These are phyloP conservation scores for Microcebus ravelobensis DNA, from an alignment of 2,113 vertebrate species.

Conservation along the genomic window DNA sequence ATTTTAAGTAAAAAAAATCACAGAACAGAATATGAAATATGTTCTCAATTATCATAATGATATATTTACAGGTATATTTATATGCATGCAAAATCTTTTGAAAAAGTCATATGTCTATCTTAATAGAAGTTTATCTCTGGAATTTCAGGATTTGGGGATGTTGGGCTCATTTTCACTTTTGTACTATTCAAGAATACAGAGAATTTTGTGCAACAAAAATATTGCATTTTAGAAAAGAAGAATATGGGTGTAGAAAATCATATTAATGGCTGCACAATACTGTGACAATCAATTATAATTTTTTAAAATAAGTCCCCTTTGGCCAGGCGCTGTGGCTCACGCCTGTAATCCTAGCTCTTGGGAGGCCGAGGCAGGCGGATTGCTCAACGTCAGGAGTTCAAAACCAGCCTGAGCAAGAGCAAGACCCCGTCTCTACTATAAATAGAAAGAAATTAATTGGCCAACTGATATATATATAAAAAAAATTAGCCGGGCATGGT, in stretches of 20 bases:
- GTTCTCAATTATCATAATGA: neutral
- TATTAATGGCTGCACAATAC: neutral
- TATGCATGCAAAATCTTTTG: neutral
- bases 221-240: neutral
- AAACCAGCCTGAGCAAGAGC: too few species aligned
- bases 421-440: too few species aligned
- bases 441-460: too few species aligned
- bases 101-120: neutral
- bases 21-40: neutral
- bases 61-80: neutral
- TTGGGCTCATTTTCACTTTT: neutral
- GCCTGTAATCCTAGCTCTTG: too few species aligned
- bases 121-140: neutral
- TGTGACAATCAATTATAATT: neutral
- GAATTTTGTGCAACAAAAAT: neutral
- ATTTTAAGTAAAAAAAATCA: neutral
- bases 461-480: too few species aligned
- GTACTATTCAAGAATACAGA: neutral
- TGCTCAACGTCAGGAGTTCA: too few species aligned
- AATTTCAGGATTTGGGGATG: neutral
- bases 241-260: neutral
- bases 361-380: too few species aligned
- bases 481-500: too few species aligned
- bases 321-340: too few species aligned
- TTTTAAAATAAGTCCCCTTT: too few species aligned